phyloP scores from a whole-genome alignment of 2,113 vertebrate species.

The Eclectus roratus region DNA sequence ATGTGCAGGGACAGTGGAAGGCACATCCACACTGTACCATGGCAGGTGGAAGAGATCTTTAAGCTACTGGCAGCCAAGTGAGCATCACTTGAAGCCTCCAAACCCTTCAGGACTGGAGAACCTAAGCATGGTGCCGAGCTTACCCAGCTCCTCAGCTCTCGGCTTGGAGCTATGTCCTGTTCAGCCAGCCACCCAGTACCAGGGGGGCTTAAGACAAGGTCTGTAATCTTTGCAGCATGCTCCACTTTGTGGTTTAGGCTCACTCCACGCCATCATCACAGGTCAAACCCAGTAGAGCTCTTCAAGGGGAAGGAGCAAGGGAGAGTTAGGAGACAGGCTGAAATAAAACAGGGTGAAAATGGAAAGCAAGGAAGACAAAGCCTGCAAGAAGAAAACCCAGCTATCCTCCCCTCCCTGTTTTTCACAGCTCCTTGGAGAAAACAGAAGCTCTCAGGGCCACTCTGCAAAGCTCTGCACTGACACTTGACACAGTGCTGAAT shows the following conservation, averaged over 20 bases:
- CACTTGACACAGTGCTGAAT: rapidly evolving
- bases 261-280: not conserved
- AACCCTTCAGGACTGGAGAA: not conserved
- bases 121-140: not conserved
- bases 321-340: not conserved
- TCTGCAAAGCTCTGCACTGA: not conserved
- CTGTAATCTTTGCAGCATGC: not conserved
- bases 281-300: not conserved
- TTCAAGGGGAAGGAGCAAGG: not conserved
- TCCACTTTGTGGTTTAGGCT: not conserved
- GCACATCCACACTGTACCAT: not conserved
- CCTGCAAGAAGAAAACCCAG: not conserved
- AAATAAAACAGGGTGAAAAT: not conserved
- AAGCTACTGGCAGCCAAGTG: not conserved
- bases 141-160: not conserved
- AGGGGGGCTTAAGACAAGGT: not conserved
- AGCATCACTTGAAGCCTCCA: rapidly evolving
- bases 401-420: not conserved
- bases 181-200: not conserved
- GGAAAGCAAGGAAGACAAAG: not conserved
- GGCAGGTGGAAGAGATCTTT: not conserved
- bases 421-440: not conserved
- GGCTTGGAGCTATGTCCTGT: not conserved
- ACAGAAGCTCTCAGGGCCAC: not conserved
- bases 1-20: not conserved